A percentile compares a stretch with the other conserved stretches of the same genome.
These are phyloP conservation scores for Penaeus indicus DNA, from an alignment of 1,140 invertebrate genomes.

Conservation along the genomic window DNA sequence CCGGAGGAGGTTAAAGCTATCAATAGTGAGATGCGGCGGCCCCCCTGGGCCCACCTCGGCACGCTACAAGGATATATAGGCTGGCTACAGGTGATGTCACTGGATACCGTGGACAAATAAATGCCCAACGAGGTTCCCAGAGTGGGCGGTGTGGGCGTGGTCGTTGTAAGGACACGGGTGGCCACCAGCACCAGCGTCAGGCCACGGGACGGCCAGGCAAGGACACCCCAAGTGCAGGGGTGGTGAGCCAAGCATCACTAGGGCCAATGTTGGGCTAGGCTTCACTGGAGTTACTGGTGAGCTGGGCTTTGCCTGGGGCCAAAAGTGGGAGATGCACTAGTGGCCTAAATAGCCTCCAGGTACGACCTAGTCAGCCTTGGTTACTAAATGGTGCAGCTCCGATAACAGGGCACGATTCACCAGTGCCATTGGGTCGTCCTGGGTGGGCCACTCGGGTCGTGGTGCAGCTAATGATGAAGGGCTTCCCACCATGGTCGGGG, in stretches of 20 bases:
- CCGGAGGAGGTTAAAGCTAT: slow-evolving; percentile 57
- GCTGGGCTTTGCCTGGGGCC: neutral
- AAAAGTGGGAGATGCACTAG: slow-evolving; percentile 32
- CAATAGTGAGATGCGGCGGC: slow-evolving; percentile 47
- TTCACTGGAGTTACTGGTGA: neutral
- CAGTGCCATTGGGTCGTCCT: slow-evolving; percentile 59
- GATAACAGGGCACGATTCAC: slow-evolving; percentile 57
- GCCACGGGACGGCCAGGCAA: slow-evolving; percentile 43
- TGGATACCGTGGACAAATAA: slow-evolving; percentile 43
- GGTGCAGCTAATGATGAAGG: slow-evolving; percentile 41
- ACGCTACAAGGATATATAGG: slow-evolving; percentile 37
- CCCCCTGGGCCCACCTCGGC: slow-evolving; percentile 40
- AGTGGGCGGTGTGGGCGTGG: slow-evolving; percentile 48
- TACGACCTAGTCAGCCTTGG: slow-evolving; percentile 60
- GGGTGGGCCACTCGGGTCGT: slow-evolving; percentile 57
- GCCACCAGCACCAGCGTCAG: slow-evolving; percentile 40
- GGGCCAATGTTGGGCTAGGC: slow-evolving; percentile 16
- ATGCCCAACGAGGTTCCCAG: slow-evolving; percentile 33
- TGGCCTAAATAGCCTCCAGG: neutral
- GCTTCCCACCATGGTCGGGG: slow-evolving; percentile 50
- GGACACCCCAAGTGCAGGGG: slow-evolving; percentile 40
- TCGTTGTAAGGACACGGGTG: slow-evolving; percentile 46
- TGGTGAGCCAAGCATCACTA: slow-evolving; percentile 46
- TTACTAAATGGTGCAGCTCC: slow-evolving; percentile 61
- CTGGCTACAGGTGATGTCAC: slow-evolving; percentile 39